phyloP scores from a whole-genome alignment of 2,888 invertebrate species.

The Tenthredo distinguenda region DNA sequence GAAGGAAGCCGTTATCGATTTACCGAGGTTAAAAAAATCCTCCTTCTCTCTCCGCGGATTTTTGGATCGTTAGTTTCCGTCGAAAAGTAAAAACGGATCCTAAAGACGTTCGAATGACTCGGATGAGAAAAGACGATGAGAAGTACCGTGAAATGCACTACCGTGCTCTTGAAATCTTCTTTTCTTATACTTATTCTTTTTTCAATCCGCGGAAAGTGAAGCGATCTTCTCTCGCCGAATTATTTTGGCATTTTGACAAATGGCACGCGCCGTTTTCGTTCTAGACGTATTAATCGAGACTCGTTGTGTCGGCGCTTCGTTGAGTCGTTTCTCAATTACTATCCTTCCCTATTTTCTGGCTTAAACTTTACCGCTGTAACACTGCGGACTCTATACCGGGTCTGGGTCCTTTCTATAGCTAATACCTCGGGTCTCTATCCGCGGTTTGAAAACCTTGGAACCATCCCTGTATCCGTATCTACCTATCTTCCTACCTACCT shows the following conservation, averaged over 20 bases:
- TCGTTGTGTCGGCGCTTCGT: background rate
- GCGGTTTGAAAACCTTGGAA: conserved; percentile 4
- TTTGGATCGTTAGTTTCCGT: too few species aligned
- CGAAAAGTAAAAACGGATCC: too few species aligned
- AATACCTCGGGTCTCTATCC: background rate
- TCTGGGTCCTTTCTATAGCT: background rate
- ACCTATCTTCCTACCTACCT: background rate
- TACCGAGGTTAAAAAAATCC: background rate
- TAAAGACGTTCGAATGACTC: too few species aligned
- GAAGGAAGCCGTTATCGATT: background rate
- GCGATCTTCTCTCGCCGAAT: background rate
- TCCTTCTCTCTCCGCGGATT: too few species aligned
- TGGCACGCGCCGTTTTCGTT: background rate
- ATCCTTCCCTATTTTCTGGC: conserved; percentile 4
- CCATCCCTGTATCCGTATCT: background rate
- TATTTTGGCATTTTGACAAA: conserved; percentile 27
- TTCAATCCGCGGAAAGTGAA: background rate
- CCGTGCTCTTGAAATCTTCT: background rate
- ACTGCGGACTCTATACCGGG: background rate
- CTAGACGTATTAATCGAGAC: background rate
- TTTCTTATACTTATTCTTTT: background rate
- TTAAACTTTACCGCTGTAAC: background rate
- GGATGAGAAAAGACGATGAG: too few species aligned
- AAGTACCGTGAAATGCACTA: background rate
- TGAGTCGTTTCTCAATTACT: conserved; percentile 32